A percentile compares a stretch with the other conserved stretches of the same genome.
These are phyloP conservation scores for Turnix velox DNA, from an alignment of 2,113 vertebrate species.

Conservation along the genomic window DNA sequence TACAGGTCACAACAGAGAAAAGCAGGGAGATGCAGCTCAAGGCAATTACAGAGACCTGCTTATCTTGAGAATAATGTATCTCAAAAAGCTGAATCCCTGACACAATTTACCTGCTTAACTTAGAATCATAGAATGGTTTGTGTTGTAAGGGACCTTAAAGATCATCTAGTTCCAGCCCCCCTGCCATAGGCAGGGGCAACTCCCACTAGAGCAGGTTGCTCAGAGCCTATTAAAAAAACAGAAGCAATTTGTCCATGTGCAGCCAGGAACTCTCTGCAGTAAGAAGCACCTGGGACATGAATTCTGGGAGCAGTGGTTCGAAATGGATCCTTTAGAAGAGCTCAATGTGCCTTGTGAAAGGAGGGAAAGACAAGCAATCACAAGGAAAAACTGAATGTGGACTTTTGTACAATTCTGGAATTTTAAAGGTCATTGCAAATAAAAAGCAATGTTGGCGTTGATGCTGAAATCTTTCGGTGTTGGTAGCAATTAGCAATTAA, in stretches of 20 bases:
- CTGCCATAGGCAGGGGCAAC: too few relatives aligned
- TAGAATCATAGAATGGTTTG: too few relatives aligned
- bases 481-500: too few relatives aligned
- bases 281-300: neutral
- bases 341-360: neutral
- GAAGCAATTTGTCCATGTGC: too few relatives aligned
- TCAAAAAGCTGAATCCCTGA: neutral
- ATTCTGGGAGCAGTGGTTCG: neutral
- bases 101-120: neutral
- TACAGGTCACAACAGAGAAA: neutral
- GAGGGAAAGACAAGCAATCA: neutral
- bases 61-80: rapidly evolving
- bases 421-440: neutral
- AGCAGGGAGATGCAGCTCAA: neutral
- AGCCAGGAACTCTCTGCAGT: neutral
- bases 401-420: neutral
- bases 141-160: too few relatives aligned
- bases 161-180: too few relatives aligned
- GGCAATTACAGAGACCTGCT: neutral
- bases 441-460: neutral
- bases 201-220: too few relatives aligned
- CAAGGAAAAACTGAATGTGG: neutral
- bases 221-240: too few relatives aligned
- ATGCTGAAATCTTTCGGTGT: neutral
- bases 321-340: neutral